Conservation (phyloP, 2,113 vertebrate species). For the Lethenteron reissneri region DNA sequence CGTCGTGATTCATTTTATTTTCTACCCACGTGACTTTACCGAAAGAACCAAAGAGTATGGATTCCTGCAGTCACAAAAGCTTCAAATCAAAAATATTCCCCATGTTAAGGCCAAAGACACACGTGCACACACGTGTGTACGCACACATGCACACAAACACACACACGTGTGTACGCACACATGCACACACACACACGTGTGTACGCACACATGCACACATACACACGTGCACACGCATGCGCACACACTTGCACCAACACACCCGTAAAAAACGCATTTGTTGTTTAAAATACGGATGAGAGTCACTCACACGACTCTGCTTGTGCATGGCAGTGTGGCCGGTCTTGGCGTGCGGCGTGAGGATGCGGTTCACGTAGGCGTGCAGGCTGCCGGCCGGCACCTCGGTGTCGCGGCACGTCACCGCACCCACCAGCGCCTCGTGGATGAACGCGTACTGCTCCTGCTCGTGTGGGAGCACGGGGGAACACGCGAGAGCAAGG, state of each 20-base stretch:
- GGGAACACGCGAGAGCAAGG: not conserved
- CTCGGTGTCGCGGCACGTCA: constrained; percentile 2
- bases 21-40: too few species aligned
- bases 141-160: not conserved
- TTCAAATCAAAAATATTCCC: not conserved
- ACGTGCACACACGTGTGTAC: not conserved
- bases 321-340: constrained; percentile 1
- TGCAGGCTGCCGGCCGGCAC: not conserved
- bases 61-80: not conserved
- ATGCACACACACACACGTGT: not conserved
- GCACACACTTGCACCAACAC: too few species aligned
- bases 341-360: not conserved
- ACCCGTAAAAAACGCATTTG: too few species aligned
- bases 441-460: constrained; percentile 3
- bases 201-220: not conserved
- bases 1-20: too few species aligned
- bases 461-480: not conserved
- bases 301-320: too few species aligned
- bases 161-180: not conserved
- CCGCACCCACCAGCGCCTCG: not conserved
- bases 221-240: not conserved
- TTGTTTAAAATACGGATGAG: too few species aligned
- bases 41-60: too few species aligned
- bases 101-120: not conserved
- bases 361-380: constrained; percentile 5